Evolutionary conservation across 1,140 invertebrate species (phyloP), one percentile per base, ranked within the genome.

Genomic region (Drosophila nikananu): DNA sequence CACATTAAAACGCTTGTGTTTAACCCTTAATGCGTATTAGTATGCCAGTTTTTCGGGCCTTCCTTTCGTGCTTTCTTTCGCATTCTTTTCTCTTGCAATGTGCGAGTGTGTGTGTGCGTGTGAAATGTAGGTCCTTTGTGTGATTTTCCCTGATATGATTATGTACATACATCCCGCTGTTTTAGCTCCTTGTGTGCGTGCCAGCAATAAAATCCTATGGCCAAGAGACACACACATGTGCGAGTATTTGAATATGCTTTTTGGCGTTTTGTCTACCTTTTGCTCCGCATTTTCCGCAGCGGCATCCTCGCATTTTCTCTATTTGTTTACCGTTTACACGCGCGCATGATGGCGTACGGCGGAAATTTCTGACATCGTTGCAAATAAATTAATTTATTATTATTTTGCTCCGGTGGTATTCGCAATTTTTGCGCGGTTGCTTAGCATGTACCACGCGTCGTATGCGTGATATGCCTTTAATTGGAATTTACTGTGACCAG

Each of bases 301-400:
- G 32, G 19, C 7, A 17, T 35, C 32, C 52, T 55, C 13, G 32
- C 32, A 23, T 37, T 23, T 37, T 37, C 51, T 55, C 52, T 60
- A 58, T 74, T 80, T 67, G 57, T 61, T 68, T 55, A 42, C 68
- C 59, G 77, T 64, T 86, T 79, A 62, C 57, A 64, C 76, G 75
- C 63, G 75, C 63, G 54, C 76, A 39, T 19, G 37, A 48, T 19
- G 41, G 55, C 64, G 63, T 32, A 61, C 62, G 74, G 62, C 67
- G 71, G 76, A 80, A 87, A 82, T 75, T 77, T 83, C 72, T 78
- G 63, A 78, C 61, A 81, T 81, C 49, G 77, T 77, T 83, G 84
- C 84, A 89, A 87, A 87, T 89, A 87, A 87, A 87, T 87, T 87
- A 87, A 87, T 87, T 87, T 84, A 87, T 87, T 81, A 87, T 89